Base-by-base conservation (phyloP, 2,888 invertebrate genomes). In the Xestia rhomboidea region DNA sequence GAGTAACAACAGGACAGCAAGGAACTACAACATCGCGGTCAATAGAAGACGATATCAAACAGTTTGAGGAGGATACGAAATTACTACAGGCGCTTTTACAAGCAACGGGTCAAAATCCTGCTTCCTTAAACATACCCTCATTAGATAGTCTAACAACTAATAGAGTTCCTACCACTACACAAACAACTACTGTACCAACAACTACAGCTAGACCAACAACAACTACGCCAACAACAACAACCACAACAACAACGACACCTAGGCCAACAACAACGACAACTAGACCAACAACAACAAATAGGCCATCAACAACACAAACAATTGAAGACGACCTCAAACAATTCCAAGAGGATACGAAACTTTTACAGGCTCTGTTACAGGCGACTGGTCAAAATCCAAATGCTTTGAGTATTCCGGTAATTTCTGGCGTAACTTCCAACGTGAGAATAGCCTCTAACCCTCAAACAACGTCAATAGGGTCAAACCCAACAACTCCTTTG, bases 11-110 rank as follows among this genome's bases (percentile, higher is more conserved):
- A 71, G 87, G 85, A 69, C 83, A 87, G 46, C 92, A 92, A 87
- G 72, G 72, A 67, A 91, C 93, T 27, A 93, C 94, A 30, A 95
- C 96, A 68, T 81, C 90, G 21, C 93, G 95, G 24, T 95, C 96
- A 49, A 92, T 97, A 74, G 94, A 96, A 89, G 96, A 96, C 41
- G 97, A 97, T 76, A 93, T 97, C 24, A 93, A 92, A 73, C 96
- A 96, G 80, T 95, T 95, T 86, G 95, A 97, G 89, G 95, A 96
- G 90, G 97, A 97, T 77, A 95, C 96, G 13, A 95, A 95, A 88
- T 90, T 97, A 73, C 88, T 96, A 79, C 93, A 97, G 91, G 96
- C 96, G 5, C 91, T 96, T 38, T 92, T 96, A 85, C 93, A 95
- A 89, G 96, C 95, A 46, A 96, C 95, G 11, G 96, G 96, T 5